These are phyloP conservation scores for Novumbra hubbsi DNA, from an alignment of 2,797 vertebrate species.

Conservation along the genomic window DNA sequence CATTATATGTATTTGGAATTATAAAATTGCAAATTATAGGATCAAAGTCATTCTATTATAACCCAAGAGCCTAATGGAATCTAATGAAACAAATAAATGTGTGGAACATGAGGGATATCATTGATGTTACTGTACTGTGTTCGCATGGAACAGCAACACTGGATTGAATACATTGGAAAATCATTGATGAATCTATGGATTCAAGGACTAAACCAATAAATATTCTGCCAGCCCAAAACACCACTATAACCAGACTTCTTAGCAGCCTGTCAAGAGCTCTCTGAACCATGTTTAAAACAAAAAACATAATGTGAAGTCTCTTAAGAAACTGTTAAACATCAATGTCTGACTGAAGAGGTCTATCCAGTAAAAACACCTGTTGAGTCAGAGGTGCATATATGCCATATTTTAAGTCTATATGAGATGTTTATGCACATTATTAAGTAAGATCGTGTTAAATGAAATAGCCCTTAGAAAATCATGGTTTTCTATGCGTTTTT, in stretches of 20 bases:
- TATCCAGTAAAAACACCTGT: conserved; percentile 4
- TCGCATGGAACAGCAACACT: background rate
- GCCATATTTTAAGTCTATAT: background rate
- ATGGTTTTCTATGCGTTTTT: background rate
- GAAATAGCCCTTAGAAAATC: background rate
- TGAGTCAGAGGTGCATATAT: background rate
- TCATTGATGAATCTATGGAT: background rate
- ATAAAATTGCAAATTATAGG: background rate
- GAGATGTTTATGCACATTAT: background rate
- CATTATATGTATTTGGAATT: background rate
- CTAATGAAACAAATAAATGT: background rate
- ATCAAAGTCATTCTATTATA: background rate
- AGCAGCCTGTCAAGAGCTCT: background rate
- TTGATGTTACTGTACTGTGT: background rate
- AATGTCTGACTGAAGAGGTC: background rate
- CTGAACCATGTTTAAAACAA: background rate
- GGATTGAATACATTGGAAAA: background rate
- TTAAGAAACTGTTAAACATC: background rate
- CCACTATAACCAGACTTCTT: background rate
- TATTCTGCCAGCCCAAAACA: background rate
- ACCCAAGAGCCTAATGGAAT: background rate
- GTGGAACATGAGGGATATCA: background rate
- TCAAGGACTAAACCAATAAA: background rate
- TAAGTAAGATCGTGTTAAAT: background rate
- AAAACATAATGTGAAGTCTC: background rate